Evolutionary conservation across 37 sponge, comb jelly and placozoan species (phyloP), one percentile per base, ranked within the genome.

Genomic region (Diacarnus erythraeanus): DNA sequence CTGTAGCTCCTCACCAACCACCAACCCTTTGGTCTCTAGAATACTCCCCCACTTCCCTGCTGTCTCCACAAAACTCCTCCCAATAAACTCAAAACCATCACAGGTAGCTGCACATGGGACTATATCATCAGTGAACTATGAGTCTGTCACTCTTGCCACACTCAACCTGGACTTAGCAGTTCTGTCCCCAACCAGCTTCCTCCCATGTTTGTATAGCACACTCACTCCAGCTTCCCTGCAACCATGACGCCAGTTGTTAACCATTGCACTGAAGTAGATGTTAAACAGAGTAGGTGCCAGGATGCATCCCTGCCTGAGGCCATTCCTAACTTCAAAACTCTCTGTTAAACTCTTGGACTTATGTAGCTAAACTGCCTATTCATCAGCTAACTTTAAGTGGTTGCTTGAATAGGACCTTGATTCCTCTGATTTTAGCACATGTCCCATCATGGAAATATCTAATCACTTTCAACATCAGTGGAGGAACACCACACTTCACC

Each of bases 101-200:
- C 57, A 6, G 57, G 57, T 44, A 17, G 33, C 25, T 18, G 75
- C 25, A 21, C 43, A 74, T 26, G 43, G 37, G 12, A 57, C 56
- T 5, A 44, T 26, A 74, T 74, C 75, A 74, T 74, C 54, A 42
- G 75, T 27, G 43, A 74, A 74, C 75, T 74, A 57, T 4, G 75
- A 31, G 57, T 74, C 75, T 25, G 75, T 74, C 56, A 74, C 75
- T 51, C 34, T 51, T 26, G 25, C 75, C 57, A 25, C 37, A 25
- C 29, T 54, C 57, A 74, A 44, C 33, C 57, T 74, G 3, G 75
- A 74, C 33, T 74, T 74, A 6, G 75, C 57, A 22, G 75, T 74
- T 30, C 75, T 43, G 34, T 74, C 57, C 17, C 75, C 75, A 23
- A 42, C 75, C 75, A 74, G 37, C 75, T 74, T 74, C 75, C 75